Base-by-base conservation (phyloP, 1,140 invertebrate species). In the Heliconius himera region DNA sequence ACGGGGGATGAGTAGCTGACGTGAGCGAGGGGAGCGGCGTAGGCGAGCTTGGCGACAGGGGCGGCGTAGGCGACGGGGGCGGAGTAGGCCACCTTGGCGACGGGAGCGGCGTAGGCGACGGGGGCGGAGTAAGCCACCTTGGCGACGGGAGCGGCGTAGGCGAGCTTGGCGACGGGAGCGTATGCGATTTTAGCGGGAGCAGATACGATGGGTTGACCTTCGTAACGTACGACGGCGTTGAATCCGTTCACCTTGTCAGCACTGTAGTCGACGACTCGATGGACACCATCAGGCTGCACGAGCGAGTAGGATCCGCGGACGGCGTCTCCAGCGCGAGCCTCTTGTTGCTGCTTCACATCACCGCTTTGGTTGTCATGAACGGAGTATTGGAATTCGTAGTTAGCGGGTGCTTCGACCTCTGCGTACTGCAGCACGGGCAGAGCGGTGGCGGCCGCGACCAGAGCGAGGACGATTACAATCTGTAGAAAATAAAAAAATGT, bases 331-430 rank as follows among this genome's bases (percentile, higher is more conserved):
- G 79, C 82, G 70, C 86, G 86, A 54, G 89, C 84, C 80, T 95
- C 95, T 74, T 91, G 85, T 82, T 94, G 93, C 73, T 89, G 84
- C 87, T 95, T 95, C 60, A 93, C 84, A 83, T 95, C 95, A 20
- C 95, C 94, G 80, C 84, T 94, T 82, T 94, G 89, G 22, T 88
- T 94, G 85, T 97, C 96, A 81, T 96, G 96, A 5, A 97, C 96
- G 73, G 96, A 95, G 87, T 96, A 96, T 22, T 95, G 93, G 87
- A 96, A 97, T 76, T 96, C 95, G 93, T 97, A 97, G 83, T 96
- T 96, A 8, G 96, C 96, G 18, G 96, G 95, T 60, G 95, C 94
- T 82, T 95, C 95, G 36, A 90, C 87, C 81, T 95, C 95, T 11
- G 88, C 89, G 84, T 93, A 91, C 3, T 83, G 89, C 9, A 89